A percentile compares a stretch with the other conserved stretches of the same genome.
phyloP scores from a whole-genome alignment of 2,888 invertebrate genomes.

The Pristionchus entomophagus region DNA sequence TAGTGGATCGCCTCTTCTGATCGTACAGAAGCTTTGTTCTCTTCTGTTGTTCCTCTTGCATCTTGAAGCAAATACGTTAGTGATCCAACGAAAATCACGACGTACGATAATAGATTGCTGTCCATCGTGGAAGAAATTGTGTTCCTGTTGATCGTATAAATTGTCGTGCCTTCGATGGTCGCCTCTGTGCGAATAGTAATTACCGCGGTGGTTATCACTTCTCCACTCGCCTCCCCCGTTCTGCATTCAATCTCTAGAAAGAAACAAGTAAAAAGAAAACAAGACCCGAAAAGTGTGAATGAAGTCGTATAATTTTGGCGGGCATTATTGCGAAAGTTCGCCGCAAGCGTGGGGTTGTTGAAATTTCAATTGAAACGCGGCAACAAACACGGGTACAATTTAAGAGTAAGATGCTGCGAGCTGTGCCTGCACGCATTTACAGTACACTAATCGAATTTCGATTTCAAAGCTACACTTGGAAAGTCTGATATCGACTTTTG shows the following conservation, averaged over 20 bases:
- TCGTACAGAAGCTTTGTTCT: slow-evolving; percentile 24
- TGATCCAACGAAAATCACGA: not conserved
- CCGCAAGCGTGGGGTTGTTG: too few species aligned
- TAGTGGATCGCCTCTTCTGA: slow-evolving; percentile 30
- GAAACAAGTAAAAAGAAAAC: not conserved
- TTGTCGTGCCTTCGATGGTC: slow-evolving; percentile 4
- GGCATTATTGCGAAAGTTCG: too few species aligned
- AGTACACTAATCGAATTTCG: too few species aligned
- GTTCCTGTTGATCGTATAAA: not conserved
- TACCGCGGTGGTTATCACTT: slow-evolving; percentile 13
- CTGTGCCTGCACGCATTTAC: too few species aligned
- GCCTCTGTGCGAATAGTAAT: slow-evolving; percentile 32
- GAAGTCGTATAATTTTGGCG: too few species aligned
- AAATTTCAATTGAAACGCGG: too few species aligned
- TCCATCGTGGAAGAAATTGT: slow-evolving; percentile 40
- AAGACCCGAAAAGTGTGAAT: not conserved
- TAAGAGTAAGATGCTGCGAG: too few species aligned
- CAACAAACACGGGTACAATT: too few species aligned
- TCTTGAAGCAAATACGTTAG: not conserved
- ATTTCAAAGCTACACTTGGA: too few species aligned
- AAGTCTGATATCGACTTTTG: too few species aligned
- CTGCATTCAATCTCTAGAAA: slow-evolving; percentile 45
- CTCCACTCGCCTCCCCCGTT: slow-evolving; percentile 46
- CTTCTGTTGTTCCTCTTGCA: slow-evolving; percentile 45
- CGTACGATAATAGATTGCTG: slow-evolving; percentile 38